phyloP scores from a whole-genome alignment of 2,113 vertebrate species.

The Limanda limanda region DNA sequence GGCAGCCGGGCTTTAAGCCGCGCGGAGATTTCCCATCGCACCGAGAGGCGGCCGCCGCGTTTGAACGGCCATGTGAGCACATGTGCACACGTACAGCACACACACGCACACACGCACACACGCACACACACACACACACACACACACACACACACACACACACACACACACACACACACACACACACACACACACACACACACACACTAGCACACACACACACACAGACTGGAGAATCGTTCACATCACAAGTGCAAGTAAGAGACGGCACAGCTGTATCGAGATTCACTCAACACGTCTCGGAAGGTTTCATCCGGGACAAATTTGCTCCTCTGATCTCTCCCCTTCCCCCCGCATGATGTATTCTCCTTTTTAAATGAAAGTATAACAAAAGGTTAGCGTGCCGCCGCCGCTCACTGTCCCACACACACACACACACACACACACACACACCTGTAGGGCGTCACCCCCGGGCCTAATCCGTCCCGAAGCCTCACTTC shows the following conservation, averaged over 20 bases:
- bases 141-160: background rate
- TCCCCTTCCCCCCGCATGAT: background rate
- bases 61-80: slow-evolving; percentile 33
- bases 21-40: slow-evolving; percentile 84
- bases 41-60: slow-evolving; percentile 45
- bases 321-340: background rate
- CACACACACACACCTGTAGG: slow-evolving; percentile 36
- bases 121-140: too few species aligned
- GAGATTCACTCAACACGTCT: background rate
- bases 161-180: slow-evolving; percentile 10
- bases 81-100: background rate
- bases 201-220: too few species aligned
- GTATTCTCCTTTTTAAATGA: background rate
- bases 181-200: slow-evolving; percentile 60
- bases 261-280: background rate
- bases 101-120: slow-evolving; percentile 51
- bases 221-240: too few species aligned
- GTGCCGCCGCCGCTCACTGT: background rate
- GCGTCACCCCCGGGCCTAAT: background rate
- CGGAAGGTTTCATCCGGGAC: background rate
- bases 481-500: background rate
- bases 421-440: background rate
- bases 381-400: background rate
- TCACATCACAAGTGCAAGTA: background rate
- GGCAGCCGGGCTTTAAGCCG: slow-evolving; percentile 79